Evolutionary conservation across 1,140 invertebrate genomes (phyloP), one percentile per base, ranked within the genome.

Genomic region (Nasonia vitripennis): DNA sequence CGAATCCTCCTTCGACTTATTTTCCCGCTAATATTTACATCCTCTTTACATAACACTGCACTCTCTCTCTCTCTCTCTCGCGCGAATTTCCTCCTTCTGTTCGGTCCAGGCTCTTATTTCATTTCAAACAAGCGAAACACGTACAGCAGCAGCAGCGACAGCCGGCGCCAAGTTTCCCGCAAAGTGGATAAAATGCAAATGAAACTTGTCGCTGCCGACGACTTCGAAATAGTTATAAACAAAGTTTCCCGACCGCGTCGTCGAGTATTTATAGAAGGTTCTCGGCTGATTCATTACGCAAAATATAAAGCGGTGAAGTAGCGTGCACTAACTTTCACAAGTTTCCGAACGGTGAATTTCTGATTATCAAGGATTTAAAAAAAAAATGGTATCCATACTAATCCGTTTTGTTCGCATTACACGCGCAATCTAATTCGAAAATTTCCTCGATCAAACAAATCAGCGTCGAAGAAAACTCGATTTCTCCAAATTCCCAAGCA

Each of bases 261-360:
- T 51, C 10, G 14, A 2, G 48, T 51, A 14, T 14, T 51, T 51
- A 12, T 51, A 10, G 14, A 51, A 27, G 27, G 48, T 51, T 51
- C 14, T 51, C 12, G 10, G 48, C 48, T 14, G 12, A 51, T 51
- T 51, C 12, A 17, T 17, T 14, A 17, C 2, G 48, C 48, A 27
- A 27, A 27, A 27, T 27, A 27, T 1, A 51, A 17, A 12, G 12
- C 14, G 12, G 11, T 51, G 4, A 51, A 51, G 48, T 51, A 14
- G 48, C 11, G 11, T 0, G 48, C 48, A 12, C 11, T 51, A 51
- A 51, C 14, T 51, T 51, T 14, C 1, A 2, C 17, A 51, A 14
- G 0, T 27, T 51, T 51, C 10, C 14, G 1, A 27, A 27, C 27
- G 27, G 31, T 74, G 87, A 89, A 89, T 89, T 87, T 87, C 86